Base-by-base conservation (phyloP, 2,113 vertebrate genomes). In the Pogona vitticeps region DNA sequence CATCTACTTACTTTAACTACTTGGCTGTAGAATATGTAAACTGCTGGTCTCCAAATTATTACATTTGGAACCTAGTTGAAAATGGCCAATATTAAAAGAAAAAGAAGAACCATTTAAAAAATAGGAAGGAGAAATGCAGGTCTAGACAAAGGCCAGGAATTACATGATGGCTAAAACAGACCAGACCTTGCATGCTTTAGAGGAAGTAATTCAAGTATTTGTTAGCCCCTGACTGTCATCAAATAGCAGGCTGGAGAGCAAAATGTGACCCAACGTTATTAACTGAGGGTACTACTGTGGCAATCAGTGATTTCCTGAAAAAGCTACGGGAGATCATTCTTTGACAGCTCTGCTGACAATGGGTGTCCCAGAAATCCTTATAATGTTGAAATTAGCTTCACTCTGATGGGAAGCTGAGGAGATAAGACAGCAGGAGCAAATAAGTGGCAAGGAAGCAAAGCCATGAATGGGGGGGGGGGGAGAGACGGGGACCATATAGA, bases 31-130 rank as follows among this genome's bases (percentile, higher is more conserved):
- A 23, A 63, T 8, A 59, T 63, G 61, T 63, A 68, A 2, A 81
- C 28, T 28, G 80, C 61, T 80, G 83, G 33, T 63, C 79, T 72
- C 91, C 80, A 91, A 91, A 88, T 88, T 82, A 71, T 82, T 20
- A 40, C 31, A 79, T 78, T 59, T 0, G 3, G 36, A 85, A 82
- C n/a, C 58, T 88, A 52, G 84, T 56, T 38, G 40, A 86, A 91
- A 92, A 87, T 83, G 81, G 23, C 80, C 85, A 58, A 84, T 86
- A 80, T 91, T 31, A 61, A 91, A 85, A 5, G 0, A 73, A 65
- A 31, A 31, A 67, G 73, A 15, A 36, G 15, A 76, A 79, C 3
- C 42, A 56, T 70, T 85, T 88, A 84, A 85, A 85, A 42, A 12
- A 88, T 82, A 31, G n/a, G n/a, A n/a, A n/a, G n/a, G n/a, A n/a